A percentile compares a stretch with the other conserved stretches of the same genome.
Conservation (phyloP, 2,113 vertebrate species). For the Rattus rattus region DNA sequence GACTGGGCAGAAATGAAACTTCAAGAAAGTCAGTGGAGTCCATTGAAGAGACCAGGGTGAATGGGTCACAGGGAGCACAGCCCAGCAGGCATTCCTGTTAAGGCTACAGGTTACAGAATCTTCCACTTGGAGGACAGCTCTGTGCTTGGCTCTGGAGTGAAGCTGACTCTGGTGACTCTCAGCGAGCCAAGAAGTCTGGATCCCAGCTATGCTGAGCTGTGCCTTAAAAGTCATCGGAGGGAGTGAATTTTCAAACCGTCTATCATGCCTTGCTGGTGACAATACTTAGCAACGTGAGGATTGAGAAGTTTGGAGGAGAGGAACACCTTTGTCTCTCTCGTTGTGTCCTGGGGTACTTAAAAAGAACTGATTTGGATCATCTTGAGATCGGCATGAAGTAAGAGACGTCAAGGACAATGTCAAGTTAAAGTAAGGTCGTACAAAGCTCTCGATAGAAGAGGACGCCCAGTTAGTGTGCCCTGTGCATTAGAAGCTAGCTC, state of each 20-base stretch:
- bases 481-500: background rate
- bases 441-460: background rate
- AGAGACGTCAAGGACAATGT: background rate
- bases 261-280: background rate
- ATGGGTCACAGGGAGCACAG: background rate
- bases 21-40: background rate
- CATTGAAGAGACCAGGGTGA: background rate
- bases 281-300: background rate
- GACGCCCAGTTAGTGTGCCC: background rate
- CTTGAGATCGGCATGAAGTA: background rate
- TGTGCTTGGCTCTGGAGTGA: background rate
- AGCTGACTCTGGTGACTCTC: background rate
- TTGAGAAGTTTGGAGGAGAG: background rate
- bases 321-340: background rate
- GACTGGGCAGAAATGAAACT: background rate
- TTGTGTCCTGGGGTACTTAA: background rate
- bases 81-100: background rate
- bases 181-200: background rate
- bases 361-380: background rate
- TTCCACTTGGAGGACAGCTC: background rate
- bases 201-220: background rate
- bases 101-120: background rate
- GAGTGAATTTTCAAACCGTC: conserved; percentile 14
- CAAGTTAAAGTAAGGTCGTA: background rate
- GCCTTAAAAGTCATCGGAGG: background rate